A percentile compares a stretch with the other conserved stretches of the same genome.
These are phyloP conservation scores for Dione vanillae DNA, from an alignment of 2,888 invertebrate species.

Conservation along the genomic window DNA sequence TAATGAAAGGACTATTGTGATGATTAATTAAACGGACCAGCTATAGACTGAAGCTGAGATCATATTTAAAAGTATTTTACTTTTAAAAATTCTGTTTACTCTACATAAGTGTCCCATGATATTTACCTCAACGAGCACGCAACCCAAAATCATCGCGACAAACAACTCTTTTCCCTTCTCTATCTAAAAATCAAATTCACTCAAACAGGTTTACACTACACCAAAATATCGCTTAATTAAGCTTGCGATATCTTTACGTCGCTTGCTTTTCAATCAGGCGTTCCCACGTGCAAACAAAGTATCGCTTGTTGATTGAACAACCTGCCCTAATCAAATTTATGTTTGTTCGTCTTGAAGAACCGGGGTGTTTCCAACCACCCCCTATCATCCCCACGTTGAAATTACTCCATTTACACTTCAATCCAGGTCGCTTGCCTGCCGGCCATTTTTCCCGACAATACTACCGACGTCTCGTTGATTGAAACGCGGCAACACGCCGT, in stretches of 20 bases:
- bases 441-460: conserved; percentile 74
- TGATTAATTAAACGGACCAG: no score
- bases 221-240: conserved; percentile 28
- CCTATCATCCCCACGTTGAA: conserved; percentile 53
- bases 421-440: conserved; percentile 79
- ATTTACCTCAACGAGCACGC: background rate
- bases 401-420: conserved; percentile 83
- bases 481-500: conserved; percentile 44
- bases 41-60: no score
- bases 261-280: conserved; percentile 53
- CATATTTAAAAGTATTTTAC: no score
- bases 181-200: background rate
- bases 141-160: background rate
- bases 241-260: conserved; percentile 36
- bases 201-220: conserved; percentile 15
- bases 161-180: background rate
- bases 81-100: no score
- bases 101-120: background rate
- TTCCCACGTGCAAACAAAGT: conserved; percentile 66
- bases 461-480: conserved; percentile 51
- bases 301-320: conserved; percentile 74
- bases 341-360: conserved; percentile 73
- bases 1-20: no score
- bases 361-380: conserved; percentile 46
- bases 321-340: conserved; percentile 80